These are phyloP conservation scores for Temnothorax curvispinosus DNA, from an alignment of 1,140 invertebrate species.

Conservation along the genomic window DNA sequence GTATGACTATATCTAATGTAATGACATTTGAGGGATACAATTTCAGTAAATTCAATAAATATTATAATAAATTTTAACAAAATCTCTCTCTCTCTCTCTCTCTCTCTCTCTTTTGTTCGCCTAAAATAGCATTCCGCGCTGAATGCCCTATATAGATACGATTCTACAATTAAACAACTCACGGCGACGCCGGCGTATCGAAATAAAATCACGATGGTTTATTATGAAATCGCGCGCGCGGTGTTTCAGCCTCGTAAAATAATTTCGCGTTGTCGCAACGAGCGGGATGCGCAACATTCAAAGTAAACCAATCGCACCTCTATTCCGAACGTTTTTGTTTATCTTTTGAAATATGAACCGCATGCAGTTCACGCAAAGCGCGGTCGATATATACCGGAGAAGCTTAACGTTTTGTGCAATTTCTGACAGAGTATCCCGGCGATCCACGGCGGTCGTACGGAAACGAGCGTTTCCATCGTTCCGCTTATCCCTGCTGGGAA, in stretches of 20 bases:
- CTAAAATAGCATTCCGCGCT: neutral
- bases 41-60: neutral
- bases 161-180: conserved; percentile 9
- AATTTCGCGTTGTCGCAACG: neutral
- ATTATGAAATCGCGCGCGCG: neutral
- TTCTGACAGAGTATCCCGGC: conserved; percentile 7
- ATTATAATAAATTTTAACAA: neutral
- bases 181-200: neutral
- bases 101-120: neutral
- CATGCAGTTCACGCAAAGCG: neutral
- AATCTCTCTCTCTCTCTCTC: neutral
- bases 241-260: neutral
- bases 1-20: neutral
- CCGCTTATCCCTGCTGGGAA: conserved; percentile 22
- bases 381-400: neutral
- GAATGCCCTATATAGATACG: neutral
- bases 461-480: conserved; percentile 28
- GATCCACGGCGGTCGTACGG: neutral
- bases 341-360: conserved; percentile 35
- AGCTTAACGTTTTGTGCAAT: conserved; percentile 48
- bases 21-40: neutral
- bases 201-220: conserved; percentile 37
- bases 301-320: conserved; percentile 12
- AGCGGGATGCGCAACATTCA: neutral
- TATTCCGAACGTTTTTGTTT: conserved; percentile 26